phyloP scores from a whole-genome alignment of 2,113 vertebrate genomes.

The Mormyrus lacerda region DNA sequence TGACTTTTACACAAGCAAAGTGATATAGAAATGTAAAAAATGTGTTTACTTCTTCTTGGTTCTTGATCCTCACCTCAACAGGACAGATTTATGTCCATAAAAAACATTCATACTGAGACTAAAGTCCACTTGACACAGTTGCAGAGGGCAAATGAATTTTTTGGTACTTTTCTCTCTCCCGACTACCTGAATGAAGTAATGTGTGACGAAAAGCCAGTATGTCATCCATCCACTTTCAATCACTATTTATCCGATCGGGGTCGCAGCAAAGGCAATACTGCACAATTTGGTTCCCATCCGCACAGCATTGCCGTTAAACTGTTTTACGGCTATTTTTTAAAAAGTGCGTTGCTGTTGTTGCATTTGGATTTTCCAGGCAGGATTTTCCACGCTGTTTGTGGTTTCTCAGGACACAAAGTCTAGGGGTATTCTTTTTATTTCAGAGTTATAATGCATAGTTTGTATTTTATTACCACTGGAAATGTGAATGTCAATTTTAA shows the following conservation, averaged over 20 bases:
- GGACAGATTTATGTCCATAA: background rate
- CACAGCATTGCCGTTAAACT: background rate
- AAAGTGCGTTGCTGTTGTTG: background rate
- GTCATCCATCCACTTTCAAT: background rate
- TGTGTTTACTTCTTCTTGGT: background rate
- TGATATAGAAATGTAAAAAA: background rate
- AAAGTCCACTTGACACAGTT: background rate
- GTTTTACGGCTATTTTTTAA: background rate
- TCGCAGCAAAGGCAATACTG: background rate
- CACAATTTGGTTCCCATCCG: background rate
- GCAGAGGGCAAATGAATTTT: background rate
- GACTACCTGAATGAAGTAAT: background rate
- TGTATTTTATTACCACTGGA: constrained; percentile 10
- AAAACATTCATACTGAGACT: background rate
- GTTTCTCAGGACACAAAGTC: background rate
- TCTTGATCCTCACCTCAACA: background rate
- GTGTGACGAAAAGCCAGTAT: background rate
- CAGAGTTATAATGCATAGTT: constrained; percentile 5
- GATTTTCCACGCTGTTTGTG: background rate
- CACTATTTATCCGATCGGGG: background rate
- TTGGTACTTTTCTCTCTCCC: background rate
- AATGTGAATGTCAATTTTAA: constrained; percentile 13
- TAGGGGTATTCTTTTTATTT: constrained; percentile 2
- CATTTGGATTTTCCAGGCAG: background rate
- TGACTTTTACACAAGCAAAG: background rate